phyloP scores from a whole-genome alignment of 2,797 vertebrate genomes.

The Crocodylus rhombifer region DNA sequence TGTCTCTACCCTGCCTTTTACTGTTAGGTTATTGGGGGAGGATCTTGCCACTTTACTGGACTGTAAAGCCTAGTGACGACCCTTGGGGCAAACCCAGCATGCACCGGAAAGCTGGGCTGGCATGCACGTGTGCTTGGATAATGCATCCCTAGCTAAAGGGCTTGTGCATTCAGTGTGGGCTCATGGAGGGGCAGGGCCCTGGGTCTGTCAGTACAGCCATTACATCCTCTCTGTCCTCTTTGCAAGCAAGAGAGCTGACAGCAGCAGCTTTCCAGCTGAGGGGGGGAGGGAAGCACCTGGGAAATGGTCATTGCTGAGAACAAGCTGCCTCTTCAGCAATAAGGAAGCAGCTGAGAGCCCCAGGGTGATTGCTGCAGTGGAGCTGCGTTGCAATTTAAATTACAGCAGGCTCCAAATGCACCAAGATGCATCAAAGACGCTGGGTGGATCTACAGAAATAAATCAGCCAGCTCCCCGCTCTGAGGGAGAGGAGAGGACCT shows the following conservation, averaged over 20 bases:
- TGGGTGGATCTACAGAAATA: too few relatives aligned
- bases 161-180: neutral
- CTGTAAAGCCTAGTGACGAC: neutral
- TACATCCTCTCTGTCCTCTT: neutral
- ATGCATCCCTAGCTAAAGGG: neutral
- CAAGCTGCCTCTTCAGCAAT: too few relatives aligned
- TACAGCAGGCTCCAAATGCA: too few relatives aligned
- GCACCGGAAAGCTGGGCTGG: neutral
- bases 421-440: too few relatives aligned
- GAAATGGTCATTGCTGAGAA: too few relatives aligned
- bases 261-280: neutral
- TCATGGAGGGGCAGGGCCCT: too few relatives aligned
- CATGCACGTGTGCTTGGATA: neutral
- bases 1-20: neutral
- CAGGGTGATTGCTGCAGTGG: too few relatives aligned
- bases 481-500: neutral
- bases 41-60: neutral
- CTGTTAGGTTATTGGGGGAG: accelerated
- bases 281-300: too few relatives aligned
- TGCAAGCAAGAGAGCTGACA: neutral
- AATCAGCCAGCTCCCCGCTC: neutral
- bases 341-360: too few relatives aligned
- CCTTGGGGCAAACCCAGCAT: neutral
- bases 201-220: neutral
- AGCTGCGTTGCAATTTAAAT: too few relatives aligned